Conservation (phyloP, 2,113 vertebrate species). For the Rhipidura dahli region DNA sequence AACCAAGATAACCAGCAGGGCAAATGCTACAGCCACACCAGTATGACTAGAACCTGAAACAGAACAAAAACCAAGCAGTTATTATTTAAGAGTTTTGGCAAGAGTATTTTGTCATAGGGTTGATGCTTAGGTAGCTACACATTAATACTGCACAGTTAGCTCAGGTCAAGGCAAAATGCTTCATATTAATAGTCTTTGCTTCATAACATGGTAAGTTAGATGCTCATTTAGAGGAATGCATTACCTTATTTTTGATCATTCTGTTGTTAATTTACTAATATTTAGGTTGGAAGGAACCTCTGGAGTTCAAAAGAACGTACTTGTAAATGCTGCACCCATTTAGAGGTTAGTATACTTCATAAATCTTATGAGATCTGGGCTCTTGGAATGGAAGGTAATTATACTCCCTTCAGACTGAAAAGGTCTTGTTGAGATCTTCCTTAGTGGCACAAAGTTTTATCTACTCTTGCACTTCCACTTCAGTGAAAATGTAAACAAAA, state of each 20-base stretch:
- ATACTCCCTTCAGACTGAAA: background rate
- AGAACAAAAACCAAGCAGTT: background rate
- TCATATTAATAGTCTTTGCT: background rate
- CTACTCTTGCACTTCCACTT: background rate
- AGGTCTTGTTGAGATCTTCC: background rate
- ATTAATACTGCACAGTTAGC: background rate
- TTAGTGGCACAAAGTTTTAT: background rate
- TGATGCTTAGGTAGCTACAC: background rate
- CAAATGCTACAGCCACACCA: constrained; percentile 75
- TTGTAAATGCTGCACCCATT: background rate
- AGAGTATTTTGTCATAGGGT: background rate
- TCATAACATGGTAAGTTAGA: background rate
- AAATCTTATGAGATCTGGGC: background rate
- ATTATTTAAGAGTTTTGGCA: background rate
- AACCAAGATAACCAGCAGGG: constrained; percentile 71
- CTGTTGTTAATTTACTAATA: background rate
- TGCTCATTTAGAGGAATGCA: background rate
- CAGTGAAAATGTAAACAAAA: background rate
- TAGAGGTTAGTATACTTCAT: background rate
- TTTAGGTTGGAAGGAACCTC: background rate
- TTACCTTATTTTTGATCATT: background rate
- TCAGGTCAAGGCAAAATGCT: background rate
- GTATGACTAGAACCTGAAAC: constrained; percentile 74
- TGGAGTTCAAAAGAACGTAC: background rate
- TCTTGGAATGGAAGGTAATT: background rate